phyloP scores from a whole-genome alignment of 1,140 invertebrate genomes.

The Prorops nasuta region DNA sequence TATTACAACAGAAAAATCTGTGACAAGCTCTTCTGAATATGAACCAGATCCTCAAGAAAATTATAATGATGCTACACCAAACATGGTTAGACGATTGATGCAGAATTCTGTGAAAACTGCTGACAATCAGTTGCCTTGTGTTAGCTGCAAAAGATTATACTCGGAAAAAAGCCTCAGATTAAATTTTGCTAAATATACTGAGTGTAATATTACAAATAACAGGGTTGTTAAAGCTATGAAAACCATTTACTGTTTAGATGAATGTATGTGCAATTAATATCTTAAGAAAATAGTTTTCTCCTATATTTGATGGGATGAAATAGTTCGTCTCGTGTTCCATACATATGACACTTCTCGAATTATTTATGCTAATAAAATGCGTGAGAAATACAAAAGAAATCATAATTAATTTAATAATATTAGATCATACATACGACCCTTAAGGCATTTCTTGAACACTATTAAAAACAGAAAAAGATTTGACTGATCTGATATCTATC shows the following conservation, averaged over 20 bases:
- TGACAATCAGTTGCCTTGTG: conserved; percentile 10
- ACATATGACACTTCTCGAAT: conserved; percentile 18
- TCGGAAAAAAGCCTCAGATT: conserved; percentile 9
- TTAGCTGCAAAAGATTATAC: conserved; percentile 14
- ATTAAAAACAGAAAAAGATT: conserved; percentile 6
- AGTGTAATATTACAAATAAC: neutral
- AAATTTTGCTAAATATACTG: conserved; percentile 10
- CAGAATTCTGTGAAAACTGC: neutral
- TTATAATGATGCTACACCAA: conserved; percentile 11
- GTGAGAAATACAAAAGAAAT: conserved; percentile 11
- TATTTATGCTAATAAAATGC: conserved; percentile 15
- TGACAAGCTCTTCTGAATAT: too few relatives aligned
- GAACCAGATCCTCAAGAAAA: too few relatives aligned
- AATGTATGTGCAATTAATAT: conserved; percentile 9
- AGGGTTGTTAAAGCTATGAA: conserved; percentile 2
- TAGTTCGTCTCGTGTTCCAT: conserved; percentile 7
- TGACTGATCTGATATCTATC: conserved; percentile 16
- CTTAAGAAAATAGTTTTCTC: conserved; percentile 10
- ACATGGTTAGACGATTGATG: conserved; percentile 11
- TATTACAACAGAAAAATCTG: too few relatives aligned
- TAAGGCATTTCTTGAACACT: conserved; percentile 11
- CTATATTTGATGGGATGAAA: conserved; percentile 13
- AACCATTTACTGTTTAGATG: conserved; percentile 9
- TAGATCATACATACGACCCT: conserved; percentile 3
- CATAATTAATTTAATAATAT: conserved; percentile 13